phyloP scores from a whole-genome alignment of 1,140 invertebrate genomes.

The Chionoecetes opilio region DNA sequence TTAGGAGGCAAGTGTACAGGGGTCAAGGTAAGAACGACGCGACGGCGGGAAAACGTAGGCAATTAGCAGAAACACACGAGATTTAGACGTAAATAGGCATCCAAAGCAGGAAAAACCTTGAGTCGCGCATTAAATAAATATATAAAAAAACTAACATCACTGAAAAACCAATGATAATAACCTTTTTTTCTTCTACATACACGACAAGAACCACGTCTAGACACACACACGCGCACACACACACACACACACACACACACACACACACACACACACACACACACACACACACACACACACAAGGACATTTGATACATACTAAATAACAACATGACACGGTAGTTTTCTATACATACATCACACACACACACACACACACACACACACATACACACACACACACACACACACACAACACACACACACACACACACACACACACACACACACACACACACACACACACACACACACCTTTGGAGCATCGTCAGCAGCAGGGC shows the following conservation, averaged over 20 bases:
- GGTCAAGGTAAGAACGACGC: too few species aligned
- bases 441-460: background rate
- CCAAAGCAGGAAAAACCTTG: too few species aligned
- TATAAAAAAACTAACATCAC: too few species aligned
- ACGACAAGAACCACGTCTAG: too few species aligned
- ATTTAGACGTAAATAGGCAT: too few species aligned
- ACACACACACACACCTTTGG: background rate
- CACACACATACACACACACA: background rate
- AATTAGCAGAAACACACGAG: too few species aligned
- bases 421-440: background rate
- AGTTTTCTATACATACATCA: background rate
- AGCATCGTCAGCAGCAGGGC: background rate
- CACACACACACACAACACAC: background rate
- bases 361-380: background rate
- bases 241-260: slow-evolving; percentile 52
- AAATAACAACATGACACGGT: background rate
- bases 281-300: slow-evolving; percentile 71
- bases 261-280: slow-evolving; percentile 70
- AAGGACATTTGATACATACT: background rate
- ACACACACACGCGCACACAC: too few species aligned
- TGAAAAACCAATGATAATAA: too few species aligned
- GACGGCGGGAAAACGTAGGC: too few species aligned
- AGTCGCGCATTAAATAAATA: too few species aligned
- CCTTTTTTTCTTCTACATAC: too few species aligned
- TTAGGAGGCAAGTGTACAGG: too few species aligned